These are phyloP conservation scores for Peromyscus attwateri DNA, from an alignment of 2,797 vertebrate genomes.

Conservation along the genomic window DNA sequence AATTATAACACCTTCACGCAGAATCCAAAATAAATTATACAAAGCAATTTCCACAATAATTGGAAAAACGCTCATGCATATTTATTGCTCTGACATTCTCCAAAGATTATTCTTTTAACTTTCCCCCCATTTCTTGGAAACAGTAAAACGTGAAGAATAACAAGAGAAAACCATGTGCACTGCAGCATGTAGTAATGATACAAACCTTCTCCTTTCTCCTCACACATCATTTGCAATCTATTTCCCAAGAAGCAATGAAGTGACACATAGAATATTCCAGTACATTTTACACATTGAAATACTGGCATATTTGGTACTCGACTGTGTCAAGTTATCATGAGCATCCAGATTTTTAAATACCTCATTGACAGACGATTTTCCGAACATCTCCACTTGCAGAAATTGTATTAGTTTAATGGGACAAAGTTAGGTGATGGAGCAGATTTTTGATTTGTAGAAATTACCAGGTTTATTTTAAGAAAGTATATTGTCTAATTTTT, in stretches of 20 bases:
- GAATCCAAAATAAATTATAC: slow-evolving; percentile 71
- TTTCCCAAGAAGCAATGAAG: slow-evolving; percentile 25
- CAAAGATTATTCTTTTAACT: slow-evolving; percentile 58
- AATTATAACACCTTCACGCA: slow-evolving; percentile 63
- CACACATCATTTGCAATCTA: slow-evolving; percentile 48
- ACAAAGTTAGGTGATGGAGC: background rate
- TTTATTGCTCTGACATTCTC: slow-evolving; percentile 55
- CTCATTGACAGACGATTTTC: slow-evolving; percentile 40
- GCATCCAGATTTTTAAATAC: slow-evolving; percentile 34
- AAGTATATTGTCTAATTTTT: background rate
- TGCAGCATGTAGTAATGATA: background rate
- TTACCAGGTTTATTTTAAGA: slow-evolving; percentile 52
- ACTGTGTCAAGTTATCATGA: slow-evolving; percentile 55
- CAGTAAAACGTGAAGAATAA: slow-evolving; percentile 11
- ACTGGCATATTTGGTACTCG: slow-evolving; percentile 11
- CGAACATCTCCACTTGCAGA: background rate
- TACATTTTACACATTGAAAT: slow-evolving; percentile 46
- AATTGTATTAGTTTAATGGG: slow-evolving; percentile 31
- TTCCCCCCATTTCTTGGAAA: slow-evolving; percentile 22
- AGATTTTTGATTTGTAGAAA: background rate
- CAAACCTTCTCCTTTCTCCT: background rate
- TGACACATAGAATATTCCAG: slow-evolving; percentile 55
- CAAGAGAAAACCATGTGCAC: background rate
- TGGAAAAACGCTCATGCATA: slow-evolving; percentile 68
- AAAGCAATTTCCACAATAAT: slow-evolving; percentile 73